phyloP scores from a whole-genome alignment of 1,140 invertebrate species.

The Cotesia typhae region DNA sequence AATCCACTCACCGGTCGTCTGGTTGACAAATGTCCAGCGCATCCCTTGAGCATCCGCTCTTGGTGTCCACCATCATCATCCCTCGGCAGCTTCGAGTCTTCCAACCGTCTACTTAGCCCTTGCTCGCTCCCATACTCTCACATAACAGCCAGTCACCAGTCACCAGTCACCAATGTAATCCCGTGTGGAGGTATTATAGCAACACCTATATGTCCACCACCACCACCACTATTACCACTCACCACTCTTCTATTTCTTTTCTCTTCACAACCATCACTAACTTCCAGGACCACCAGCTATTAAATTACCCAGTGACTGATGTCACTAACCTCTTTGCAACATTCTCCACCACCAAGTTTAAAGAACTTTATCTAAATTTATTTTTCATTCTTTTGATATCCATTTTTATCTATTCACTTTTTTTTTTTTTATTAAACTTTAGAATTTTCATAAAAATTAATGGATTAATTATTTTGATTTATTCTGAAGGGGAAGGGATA shows the following conservation, averaged over 20 bases:
- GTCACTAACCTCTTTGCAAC: constrained; percentile 32
- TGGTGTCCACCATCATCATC: constrained; percentile 49
- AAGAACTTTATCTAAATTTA: constrained; percentile 8
- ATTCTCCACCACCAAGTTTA: constrained; percentile 20
- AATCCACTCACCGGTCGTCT: constrained; percentile 61
- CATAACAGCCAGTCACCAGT: no score
- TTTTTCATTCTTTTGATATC: background rate
- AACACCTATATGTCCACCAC: background rate
- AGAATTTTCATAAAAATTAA: no score
- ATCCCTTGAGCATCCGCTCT: constrained; percentile 54
- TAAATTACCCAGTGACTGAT: constrained; percentile 54
- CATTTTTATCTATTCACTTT: constrained; percentile 6
- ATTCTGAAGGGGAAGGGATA: no score
- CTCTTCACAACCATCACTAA: constrained; percentile 41
- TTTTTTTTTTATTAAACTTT: no score
- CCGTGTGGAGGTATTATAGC: constrained; percentile 40
- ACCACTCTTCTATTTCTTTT: no score
- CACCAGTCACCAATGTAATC: constrained; percentile 43
- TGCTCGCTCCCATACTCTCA: background rate
- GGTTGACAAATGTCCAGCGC: constrained; percentile 64
- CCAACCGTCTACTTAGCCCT: constrained; percentile 29
- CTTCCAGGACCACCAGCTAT: constrained; percentile 46
- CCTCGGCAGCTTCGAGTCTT: constrained; percentile 42
- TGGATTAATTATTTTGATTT: no score
- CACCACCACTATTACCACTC: no score